phyloP scores from a whole-genome alignment of 2,888 invertebrate species.

The Amblyjoppa fuscipennis region DNA sequence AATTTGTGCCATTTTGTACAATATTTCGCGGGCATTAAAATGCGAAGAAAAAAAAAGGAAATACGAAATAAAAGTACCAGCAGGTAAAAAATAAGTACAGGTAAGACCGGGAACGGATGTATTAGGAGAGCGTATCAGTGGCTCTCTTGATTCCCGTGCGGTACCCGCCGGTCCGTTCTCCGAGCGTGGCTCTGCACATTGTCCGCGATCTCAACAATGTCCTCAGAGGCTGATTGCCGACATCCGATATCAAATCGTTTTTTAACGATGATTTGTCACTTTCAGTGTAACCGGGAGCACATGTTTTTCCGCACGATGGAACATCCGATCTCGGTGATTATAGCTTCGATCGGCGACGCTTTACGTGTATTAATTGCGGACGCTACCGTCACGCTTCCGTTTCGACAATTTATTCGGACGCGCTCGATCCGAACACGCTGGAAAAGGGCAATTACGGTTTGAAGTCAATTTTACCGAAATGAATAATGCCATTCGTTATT shows the following conservation, averaged over 20 bases:
- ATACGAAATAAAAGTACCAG: not conserved
- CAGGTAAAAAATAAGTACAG: not conserved
- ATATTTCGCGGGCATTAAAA: not conserved
- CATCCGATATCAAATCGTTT: slow-evolving; percentile 6
- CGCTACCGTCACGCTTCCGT: not conserved
- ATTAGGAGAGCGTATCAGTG: not conserved
- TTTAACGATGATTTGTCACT: not conserved
- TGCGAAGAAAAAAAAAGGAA: not conserved
- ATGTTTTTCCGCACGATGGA: not conserved
- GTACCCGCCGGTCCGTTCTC: not conserved
- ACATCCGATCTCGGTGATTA: slow-evolving; percentile 6
- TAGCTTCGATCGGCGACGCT: not conserved
- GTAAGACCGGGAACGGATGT: slow-evolving; percentile 9
- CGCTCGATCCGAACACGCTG: not conserved
- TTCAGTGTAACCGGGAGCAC: not conserved
- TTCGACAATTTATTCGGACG: not conserved
- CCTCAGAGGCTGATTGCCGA: not conserved
- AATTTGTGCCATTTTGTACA: not conserved
- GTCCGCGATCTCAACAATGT: not conserved
- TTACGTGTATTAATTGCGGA: not conserved
- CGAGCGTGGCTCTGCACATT: slow-evolving; percentile 1
- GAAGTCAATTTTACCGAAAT: not conserved
- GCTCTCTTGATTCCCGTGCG: not conserved
- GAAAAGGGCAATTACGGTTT: not conserved
- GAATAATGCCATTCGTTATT: not conserved